phyloP scores from a whole-genome alignment of 2,888 invertebrate genomes.

The Spodoptera picta region DNA sequence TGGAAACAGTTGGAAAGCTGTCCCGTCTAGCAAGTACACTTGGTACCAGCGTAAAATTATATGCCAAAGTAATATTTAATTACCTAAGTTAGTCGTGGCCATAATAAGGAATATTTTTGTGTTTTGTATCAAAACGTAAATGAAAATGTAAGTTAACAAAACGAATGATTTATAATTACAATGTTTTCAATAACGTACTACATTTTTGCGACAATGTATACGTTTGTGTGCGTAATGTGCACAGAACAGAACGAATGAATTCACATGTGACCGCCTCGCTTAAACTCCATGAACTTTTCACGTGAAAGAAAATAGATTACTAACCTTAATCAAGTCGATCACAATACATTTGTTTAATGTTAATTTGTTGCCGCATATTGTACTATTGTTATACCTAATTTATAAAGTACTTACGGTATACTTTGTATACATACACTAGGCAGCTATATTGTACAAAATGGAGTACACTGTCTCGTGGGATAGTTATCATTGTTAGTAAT shows the following conservation, averaged over 20 bases:
- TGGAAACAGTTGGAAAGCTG: conserved; percentile 64
- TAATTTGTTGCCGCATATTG: conserved; percentile 32
- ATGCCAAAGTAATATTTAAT: background rate
- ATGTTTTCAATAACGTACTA: conserved; percentile 16
- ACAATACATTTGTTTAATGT: conserved; percentile 45
- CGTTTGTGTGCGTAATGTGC: background rate
- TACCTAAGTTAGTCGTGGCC: background rate
- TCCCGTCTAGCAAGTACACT: conserved; percentile 57
- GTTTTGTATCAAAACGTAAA: conserved; percentile 10
- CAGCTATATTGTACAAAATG: background rate
- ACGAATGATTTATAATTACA: conserved; percentile 20
- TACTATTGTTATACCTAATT: conserved; percentile 27
- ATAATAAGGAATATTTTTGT: no score
- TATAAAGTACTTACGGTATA: conserved; percentile 1
- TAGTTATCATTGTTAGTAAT: no score
- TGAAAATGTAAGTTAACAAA: conserved; percentile 14
- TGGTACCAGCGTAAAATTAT: conserved; percentile 9
- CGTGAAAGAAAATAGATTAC: conserved; percentile 41
- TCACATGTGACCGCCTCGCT: conserved; percentile 16
- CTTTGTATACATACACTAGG: conserved; percentile 1
- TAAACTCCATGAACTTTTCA: conserved; percentile 38
- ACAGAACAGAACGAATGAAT: conserved; percentile 6
- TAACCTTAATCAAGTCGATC: conserved; percentile 35
- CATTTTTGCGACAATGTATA: conserved; percentile 16
- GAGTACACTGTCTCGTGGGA: background rate